A percentile compares a stretch with the other conserved stretches of the same genome.
These are phyloP conservation scores for Mythimna albipuncta DNA, from an alignment of 2,888 invertebrate species.

Conservation along the genomic window DNA sequence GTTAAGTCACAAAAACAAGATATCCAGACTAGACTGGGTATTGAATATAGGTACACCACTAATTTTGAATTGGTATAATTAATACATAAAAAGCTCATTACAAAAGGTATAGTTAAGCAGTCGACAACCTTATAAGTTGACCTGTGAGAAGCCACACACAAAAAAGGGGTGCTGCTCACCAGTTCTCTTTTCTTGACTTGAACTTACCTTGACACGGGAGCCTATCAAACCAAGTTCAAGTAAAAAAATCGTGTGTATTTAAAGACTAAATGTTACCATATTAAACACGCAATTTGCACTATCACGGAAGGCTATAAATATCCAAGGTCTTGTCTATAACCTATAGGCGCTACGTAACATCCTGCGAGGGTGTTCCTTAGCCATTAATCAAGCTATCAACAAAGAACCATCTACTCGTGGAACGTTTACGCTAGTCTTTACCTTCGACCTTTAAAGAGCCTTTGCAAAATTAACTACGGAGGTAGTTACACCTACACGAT, in stretches of 20 bases:
- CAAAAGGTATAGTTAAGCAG: too few relatives aligned
- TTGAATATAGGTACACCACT: too few relatives aligned
- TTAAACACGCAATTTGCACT: slow-evolving; percentile 14
- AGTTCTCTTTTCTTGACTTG: too few relatives aligned
- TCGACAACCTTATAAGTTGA: too few relatives aligned
- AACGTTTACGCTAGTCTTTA: slow-evolving; percentile 36
- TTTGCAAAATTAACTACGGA: slow-evolving; percentile 8
- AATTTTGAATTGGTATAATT: too few relatives aligned
- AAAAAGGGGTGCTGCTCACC: too few relatives aligned
- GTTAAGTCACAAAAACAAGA: too few relatives aligned
- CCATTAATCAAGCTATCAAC: slow-evolving; percentile 59
- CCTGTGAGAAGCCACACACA: too few relatives aligned
- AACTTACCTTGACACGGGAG: too few relatives aligned
- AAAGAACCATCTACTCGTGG: slow-evolving; percentile 30
- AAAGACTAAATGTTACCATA: neutral
- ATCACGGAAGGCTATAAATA: slow-evolving; percentile 54
- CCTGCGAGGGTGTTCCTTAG: slow-evolving; percentile 13
- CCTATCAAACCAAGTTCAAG: too few relatives aligned
- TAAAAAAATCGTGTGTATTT: neutral
- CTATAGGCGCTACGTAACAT: slow-evolving; percentile 12
- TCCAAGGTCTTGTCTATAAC: slow-evolving; percentile 35
- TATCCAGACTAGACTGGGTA: too few relatives aligned
- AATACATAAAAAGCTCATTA: too few relatives aligned
- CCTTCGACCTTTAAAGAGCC: slow-evolving; percentile 45
- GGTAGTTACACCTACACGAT: neutral